phyloP scores from a whole-genome alignment of 2,888 invertebrate species.

The Melieria picta region DNA sequence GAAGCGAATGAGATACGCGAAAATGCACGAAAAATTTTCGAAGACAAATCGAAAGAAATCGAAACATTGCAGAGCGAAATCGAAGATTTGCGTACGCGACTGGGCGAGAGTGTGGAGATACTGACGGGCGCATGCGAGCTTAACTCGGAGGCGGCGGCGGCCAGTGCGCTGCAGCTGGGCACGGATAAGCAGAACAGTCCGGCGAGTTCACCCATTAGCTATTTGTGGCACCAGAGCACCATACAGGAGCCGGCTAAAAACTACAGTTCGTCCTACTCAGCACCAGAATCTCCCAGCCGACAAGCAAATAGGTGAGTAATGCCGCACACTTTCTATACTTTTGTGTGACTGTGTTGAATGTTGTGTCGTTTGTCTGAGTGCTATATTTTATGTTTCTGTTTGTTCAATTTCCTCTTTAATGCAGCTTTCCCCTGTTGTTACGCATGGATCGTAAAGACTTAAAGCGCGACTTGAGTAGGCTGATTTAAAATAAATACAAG shows the following conservation, averaged over 20 bases:
- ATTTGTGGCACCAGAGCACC: constrained; percentile 67
- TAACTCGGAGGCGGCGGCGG: constrained; percentile 50
- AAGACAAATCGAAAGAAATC: constrained; percentile 71
- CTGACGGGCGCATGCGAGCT: constrained; percentile 61
- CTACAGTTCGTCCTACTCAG: constrained; percentile 16
- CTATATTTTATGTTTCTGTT: background rate
- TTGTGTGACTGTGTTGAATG: background rate
- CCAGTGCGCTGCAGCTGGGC: constrained; percentile 36
- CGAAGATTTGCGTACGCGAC: constrained; percentile 63
- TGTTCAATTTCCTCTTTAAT: constrained; percentile 1
- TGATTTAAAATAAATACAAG: background rate
- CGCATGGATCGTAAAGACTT: constrained; percentile 8
- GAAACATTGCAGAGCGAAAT: constrained; percentile 68
- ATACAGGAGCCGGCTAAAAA: constrained; percentile 63
- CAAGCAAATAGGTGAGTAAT: constrained; percentile 36
- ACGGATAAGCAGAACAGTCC: constrained; percentile 50
- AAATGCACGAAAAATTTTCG: constrained; percentile 68
- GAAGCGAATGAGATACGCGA: constrained; percentile 72
- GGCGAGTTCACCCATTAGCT: constrained; percentile 67
- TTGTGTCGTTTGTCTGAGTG: background rate
- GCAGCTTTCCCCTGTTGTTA: constrained; percentile 11
- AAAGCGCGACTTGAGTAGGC: constrained; percentile 19
- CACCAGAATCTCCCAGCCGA: constrained; percentile 27
- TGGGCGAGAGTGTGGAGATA: constrained; percentile 63
- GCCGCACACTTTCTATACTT: background rate